These are phyloP conservation scores for Scaptomyza parva DNA, from an alignment of 2,888 invertebrate species.

Conservation along the genomic window DNA sequence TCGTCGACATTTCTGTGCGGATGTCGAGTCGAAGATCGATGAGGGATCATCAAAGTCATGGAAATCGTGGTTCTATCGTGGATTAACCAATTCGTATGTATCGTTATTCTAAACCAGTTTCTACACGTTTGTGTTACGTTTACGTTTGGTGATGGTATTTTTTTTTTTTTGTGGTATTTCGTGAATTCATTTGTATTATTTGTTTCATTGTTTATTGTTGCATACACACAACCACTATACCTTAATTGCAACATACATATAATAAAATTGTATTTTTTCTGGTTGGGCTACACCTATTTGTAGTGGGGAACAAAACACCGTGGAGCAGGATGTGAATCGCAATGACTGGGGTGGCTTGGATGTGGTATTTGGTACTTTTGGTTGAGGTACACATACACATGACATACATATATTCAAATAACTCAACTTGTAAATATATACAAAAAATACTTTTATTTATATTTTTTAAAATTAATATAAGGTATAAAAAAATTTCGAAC, in stretches of 20 bases:
- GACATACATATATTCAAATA: slow-evolving; percentile 6
- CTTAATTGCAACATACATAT: slow-evolving; percentile 11
- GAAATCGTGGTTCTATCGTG: slow-evolving; percentile 95
- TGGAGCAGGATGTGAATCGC: slow-evolving; percentile 2
- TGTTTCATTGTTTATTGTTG: slow-evolving; percentile 13
- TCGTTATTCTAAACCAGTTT: slow-evolving; percentile 15
- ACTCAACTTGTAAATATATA: slow-evolving; percentile 18
- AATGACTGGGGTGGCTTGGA: slow-evolving; percentile 26
- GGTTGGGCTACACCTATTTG: slow-evolving; percentile 33
- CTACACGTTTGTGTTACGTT: slow-evolving; percentile 14
- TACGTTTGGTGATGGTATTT: background rate
- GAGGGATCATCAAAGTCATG: slow-evolving; percentile 91
- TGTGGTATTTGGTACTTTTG: slow-evolving; percentile 38
- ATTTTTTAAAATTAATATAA: slow-evolving; percentile 6
- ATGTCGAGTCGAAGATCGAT: slow-evolving; percentile 93
- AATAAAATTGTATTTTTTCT: slow-evolving; percentile 34
- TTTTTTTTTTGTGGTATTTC: too few relatives aligned
- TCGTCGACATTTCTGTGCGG: slow-evolving; percentile 92
- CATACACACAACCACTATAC: background rate
- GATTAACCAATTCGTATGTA: slow-evolving; percentile 94
- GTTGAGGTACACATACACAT: slow-evolving; percentile 46
- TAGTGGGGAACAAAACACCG: slow-evolving; percentile 24
- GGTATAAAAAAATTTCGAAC: background rate
- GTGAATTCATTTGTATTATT: slow-evolving; percentile 1
- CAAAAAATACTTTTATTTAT: too few relatives aligned